A percentile compares a stretch with the other conserved stretches of the same genome.
Evolutionary conservation across 2,113 vertebrate genomes (phyloP).

Genomic region (Chroicocephalus ridibundus): DNA sequence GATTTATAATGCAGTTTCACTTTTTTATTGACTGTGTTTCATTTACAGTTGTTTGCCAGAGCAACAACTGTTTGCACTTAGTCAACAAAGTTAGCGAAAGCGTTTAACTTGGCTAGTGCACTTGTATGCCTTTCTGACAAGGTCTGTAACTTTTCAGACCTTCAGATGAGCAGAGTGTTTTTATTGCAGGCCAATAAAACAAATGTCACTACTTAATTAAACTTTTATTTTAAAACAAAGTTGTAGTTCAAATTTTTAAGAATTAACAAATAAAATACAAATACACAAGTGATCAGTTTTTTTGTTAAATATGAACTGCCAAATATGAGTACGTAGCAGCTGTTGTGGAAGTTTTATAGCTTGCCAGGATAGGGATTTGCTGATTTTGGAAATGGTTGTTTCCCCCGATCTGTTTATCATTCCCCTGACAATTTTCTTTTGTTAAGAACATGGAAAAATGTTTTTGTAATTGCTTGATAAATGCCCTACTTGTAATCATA

Average conservation of each 20-base stretch:
- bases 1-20: not conserved
- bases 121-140: not conserved
- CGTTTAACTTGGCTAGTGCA: not conserved
- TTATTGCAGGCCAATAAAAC: not conserved
- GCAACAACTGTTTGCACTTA: not conserved
- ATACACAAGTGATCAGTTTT: not conserved
- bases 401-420: not conserved
- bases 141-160: not conserved
- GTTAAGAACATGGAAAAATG: not conserved
- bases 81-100: not conserved
- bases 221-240: not conserved
- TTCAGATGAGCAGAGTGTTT: not conserved
- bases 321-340: not conserved
- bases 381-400: conserved; percentile 30
- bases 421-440: not conserved
- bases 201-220: not conserved
- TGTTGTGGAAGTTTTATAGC: conserved; percentile 5
- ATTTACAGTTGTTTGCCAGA: not conserved
- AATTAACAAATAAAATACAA: not conserved
- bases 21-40: not conserved
- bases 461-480: not conserved
- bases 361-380: not conserved
- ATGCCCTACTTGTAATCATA: not conserved
- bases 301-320: not conserved
- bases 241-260: not conserved